Evolutionary conservation across 2,113 vertebrate genomes (phyloP), one percentile per base, ranked within the genome.

Genomic region (Serranochromis macrocephalus): DNA sequence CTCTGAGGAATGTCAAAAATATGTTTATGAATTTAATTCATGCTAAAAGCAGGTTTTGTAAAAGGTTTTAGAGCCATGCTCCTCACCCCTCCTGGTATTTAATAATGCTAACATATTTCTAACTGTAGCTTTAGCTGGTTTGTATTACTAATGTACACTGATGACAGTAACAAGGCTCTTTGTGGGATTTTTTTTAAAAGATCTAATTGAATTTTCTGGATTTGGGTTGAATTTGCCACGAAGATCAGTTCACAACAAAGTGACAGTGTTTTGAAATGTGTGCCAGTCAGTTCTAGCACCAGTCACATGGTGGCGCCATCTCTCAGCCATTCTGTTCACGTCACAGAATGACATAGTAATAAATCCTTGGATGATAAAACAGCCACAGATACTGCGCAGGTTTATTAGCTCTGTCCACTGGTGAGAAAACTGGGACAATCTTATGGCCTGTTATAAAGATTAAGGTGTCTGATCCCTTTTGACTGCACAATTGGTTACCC

Each of bases 281-380:
- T 40, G n/a, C 33, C 61, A 38, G 33, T 36, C 33, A 36, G 33
- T 36, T 36, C 33, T 2, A 36, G 38, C 21, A 73, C 1, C 63
- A 36, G 81, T 45, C 36, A 79, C 49, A 29, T 29, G 8, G 78
- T 47, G 68, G 68, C 40, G 3, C 42, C 49, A 29, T 10, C 38
- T 9, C 21, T n/a, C 26, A 83, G 45, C 8, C 66, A 71, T 42
- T 17, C 53, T 42, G 36, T 57, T 9, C 16, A 49, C 40, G 19
- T 11, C 11, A 17, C 40, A 47, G 33, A 26, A 13, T 13, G 11
- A 7, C 4, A 73, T 3, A 26, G 58, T 71, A 81, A 80, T 82
- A 71, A 58, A 79, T 36, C 9, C 63, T n/a, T 87, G 47, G 63
- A 33, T 13, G 17, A 85, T 87, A 88, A 55, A 10, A 58, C 40